Percentiles rank a stretch among this genome's conserved stretches.
phyloP scores from a whole-genome alignment of 2,113 vertebrate genomes.

The Trichechus manatus region DNA sequence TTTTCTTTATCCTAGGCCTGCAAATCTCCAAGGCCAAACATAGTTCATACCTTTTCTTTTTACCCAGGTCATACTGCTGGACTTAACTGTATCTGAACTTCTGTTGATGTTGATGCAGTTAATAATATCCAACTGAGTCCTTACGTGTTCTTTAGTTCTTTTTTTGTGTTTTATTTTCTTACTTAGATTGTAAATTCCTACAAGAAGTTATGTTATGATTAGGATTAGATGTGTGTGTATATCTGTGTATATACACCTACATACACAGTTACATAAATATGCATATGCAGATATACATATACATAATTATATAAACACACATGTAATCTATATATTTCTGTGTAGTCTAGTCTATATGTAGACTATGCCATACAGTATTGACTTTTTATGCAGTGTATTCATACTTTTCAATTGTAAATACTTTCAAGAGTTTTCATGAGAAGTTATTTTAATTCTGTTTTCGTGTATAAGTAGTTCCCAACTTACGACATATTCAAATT shows the following conservation, averaged over 20 bases:
- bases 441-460: conserved; percentile 40
- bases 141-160: neutral
- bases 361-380: neutral
- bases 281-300: neutral
- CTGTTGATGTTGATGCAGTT: neutral
- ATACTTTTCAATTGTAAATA: conserved; percentile 44
- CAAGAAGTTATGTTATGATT: neutral
- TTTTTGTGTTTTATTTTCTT: neutral
- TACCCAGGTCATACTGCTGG: neutral
- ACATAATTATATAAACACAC: neutral
- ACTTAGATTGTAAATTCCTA: neutral
- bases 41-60: neutral
- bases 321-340: neutral
- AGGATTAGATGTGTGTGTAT: neutral
- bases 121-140: neutral
- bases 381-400: neutral
- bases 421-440: conserved; percentile 19
- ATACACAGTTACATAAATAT: no score
- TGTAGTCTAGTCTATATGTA: neutral
- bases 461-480: neutral
- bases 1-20: neutral
- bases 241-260: neutral
- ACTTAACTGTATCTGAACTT: neutral
- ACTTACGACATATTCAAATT: neutral
- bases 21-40: neutral